phyloP scores from a whole-genome alignment of 2,113 vertebrate genomes.

The Ceyx melanurus region DNA sequence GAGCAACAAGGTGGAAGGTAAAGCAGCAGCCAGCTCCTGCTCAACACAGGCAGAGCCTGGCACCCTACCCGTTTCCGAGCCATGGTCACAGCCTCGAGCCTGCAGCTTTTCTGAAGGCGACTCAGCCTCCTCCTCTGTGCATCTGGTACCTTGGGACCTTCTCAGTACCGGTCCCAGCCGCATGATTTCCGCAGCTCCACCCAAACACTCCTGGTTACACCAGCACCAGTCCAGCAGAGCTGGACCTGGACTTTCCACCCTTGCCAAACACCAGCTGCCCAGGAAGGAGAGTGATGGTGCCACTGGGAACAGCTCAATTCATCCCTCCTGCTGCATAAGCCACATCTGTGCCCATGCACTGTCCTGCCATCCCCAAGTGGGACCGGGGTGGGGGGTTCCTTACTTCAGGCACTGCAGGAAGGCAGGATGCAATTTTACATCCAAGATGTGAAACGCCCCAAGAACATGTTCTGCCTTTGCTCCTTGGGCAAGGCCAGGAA shows the following conservation, averaged over 20 bases:
- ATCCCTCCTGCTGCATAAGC: accelerated
- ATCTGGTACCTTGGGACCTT: background rate
- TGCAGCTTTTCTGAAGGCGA: background rate
- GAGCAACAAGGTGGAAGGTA: background rate
- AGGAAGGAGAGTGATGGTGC: background rate
- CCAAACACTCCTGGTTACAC: background rate
- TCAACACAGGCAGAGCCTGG: accelerated
- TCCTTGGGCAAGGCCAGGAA: constrained; percentile 6
- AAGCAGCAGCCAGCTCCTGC: background rate
- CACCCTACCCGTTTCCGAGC: constrained; percentile 57
- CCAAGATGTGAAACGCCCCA: background rate
- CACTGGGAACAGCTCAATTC: accelerated
- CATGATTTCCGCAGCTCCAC: constrained; percentile 26
- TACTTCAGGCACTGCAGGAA: accelerated
- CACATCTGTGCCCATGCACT: background rate
- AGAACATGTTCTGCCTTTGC: background rate
- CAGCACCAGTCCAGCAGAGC: background rate
- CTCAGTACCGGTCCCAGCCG: background rate
- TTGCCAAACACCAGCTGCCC: background rate
- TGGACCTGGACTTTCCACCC: background rate
- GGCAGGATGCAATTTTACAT: background rate
- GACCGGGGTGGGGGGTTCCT: accelerated
- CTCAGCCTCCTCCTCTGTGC: background rate
- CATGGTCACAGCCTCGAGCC: background rate
- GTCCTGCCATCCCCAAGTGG: background rate